These are phyloP conservation scores for Coenonympha arcania DNA, from an alignment of 2,888 invertebrate genomes.

Conservation along the genomic window DNA sequence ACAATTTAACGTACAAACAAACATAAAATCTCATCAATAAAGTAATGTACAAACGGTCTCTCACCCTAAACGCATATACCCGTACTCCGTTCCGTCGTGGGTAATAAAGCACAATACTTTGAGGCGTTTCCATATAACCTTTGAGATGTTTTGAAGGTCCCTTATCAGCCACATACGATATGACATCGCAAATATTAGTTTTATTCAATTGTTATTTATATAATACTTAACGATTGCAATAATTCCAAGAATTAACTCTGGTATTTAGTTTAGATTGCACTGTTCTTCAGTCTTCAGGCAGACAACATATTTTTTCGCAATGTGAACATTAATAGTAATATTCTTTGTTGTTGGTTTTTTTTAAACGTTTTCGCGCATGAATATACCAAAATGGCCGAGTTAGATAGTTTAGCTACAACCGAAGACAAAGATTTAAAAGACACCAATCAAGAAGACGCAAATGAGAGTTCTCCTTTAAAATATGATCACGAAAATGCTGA, in stretches of 20 bases:
- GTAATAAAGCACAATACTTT: too few species aligned
- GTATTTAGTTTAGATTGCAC: conserved; percentile 32
- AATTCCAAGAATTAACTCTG: conserved; percentile 35
- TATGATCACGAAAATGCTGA: conserved; percentile 27
- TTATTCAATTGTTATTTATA: conserved; percentile 31
- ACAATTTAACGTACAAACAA: too few species aligned
- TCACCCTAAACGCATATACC: too few species aligned
- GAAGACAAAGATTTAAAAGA: conserved; percentile 30
- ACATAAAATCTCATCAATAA: too few species aligned
- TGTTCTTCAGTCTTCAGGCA: conserved; percentile 14
- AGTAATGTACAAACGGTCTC: too few species aligned
- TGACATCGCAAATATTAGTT: conserved; percentile 47
- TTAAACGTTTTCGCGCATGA: not conserved
- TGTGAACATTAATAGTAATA: conserved; percentile 17
- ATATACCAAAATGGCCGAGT: conserved; percentile 16
- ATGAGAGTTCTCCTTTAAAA: conserved; percentile 48
- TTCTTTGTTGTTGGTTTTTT: not conserved
- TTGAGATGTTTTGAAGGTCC: conserved; percentile 22
- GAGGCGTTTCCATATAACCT: not conserved
- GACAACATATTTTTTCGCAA: conserved; percentile 20
- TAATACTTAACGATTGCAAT: conserved; percentile 31
- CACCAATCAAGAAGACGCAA: conserved; percentile 34
- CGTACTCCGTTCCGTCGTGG: too few species aligned
- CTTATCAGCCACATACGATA: conserved; percentile 42
- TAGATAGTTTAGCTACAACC: conserved; percentile 22